Evolutionary conservation across 2,888 invertebrate species (phyloP), one percentile per base, ranked within the genome.

Genomic region (Ophion costatus): DNA sequence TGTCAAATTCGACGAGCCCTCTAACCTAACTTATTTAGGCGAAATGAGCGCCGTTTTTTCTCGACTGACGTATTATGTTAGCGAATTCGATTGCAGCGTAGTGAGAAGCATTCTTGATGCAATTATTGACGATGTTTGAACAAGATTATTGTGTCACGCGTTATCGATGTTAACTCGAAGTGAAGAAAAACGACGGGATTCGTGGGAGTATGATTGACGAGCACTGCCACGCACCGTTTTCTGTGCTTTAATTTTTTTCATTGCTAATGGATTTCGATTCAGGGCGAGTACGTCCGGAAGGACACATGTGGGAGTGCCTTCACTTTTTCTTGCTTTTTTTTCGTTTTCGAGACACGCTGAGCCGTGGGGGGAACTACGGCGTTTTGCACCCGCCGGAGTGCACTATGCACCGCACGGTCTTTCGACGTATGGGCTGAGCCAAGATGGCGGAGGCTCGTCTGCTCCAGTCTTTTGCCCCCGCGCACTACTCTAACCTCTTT

Each of bases 401-500:
- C 80, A 75, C 61, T 69, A 63, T 75, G 83, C 85, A 75, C 83
- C 80, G 82, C 87, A 45, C 45, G 45, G 45, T 45, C 14, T 10
- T 45, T 7, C 79, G 88, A 89, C 89, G 89, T 38, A 79, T 83
- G 79, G 82, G 82, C 78, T 89, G 80, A 86, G 88, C 87, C 88
- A 88, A 88, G 56, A 90, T 90, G 89, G 90, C 88, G 88, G 79
- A 84, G 76, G 64, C 61, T n/a, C n/a, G n/a, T n/a, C n/a, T n/a
- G n/a, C n/a, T 24, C 38, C 33, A 80, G 69, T 61, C 77, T 76
- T 82, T 45, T 79, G 66, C 66, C 45, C 77, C 82, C 73, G 11
- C 20, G 29, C 10, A 22, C 38, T 14, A 14, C 17, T 17, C 73
- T 33, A 38, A 38, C 59, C 20, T 70, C 20, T 70, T 29, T 29